Percentiles rank a stretch among this genome's conserved stretches.
Conservation (phyloP, 2,797 vertebrate species). For the Karalla daura region DNA sequence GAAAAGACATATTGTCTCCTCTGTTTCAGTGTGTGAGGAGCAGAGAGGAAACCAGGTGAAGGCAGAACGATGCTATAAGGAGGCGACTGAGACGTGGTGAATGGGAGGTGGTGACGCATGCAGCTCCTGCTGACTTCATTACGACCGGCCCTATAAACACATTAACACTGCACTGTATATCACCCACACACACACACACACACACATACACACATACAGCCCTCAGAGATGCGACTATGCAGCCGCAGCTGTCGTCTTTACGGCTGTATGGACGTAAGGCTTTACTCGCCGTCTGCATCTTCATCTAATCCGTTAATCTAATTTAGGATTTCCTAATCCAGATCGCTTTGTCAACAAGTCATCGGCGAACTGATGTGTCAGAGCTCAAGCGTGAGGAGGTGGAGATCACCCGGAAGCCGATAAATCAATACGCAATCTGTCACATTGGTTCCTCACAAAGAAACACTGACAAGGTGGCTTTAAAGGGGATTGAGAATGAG, state of each 20-base stretch:
- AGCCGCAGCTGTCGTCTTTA: not conserved
- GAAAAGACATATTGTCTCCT: not conserved
- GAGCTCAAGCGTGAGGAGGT: constrained; percentile 16
- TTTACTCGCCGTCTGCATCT: constrained; percentile 8
- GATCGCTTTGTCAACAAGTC: constrained; percentile 15
- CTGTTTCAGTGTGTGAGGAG: not conserved
- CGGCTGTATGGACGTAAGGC: constrained; percentile 13
- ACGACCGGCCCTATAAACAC: constrained; percentile 31
- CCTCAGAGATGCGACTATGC: no score
- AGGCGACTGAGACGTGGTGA: not conserved
- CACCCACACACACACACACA: not conserved
- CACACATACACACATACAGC: not conserved
- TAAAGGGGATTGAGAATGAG: not conserved
- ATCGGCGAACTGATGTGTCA: not conserved
- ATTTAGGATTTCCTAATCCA: constrained; percentile 9
- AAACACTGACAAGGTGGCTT: not conserved
- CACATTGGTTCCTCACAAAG: not conserved
- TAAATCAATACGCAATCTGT: no score
- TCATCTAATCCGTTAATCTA: constrained; percentile 19
- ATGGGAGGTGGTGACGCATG: constrained; percentile 28
- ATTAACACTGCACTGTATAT: constrained; percentile 22
- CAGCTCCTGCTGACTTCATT: constrained; percentile 23
- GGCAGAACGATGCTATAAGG: constrained; percentile 18
- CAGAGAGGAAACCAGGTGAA: constrained; percentile 9
- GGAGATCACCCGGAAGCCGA: no score